Conservation (phyloP, 2,888 invertebrate genomes). For the Diarsia mendica region DNA sequence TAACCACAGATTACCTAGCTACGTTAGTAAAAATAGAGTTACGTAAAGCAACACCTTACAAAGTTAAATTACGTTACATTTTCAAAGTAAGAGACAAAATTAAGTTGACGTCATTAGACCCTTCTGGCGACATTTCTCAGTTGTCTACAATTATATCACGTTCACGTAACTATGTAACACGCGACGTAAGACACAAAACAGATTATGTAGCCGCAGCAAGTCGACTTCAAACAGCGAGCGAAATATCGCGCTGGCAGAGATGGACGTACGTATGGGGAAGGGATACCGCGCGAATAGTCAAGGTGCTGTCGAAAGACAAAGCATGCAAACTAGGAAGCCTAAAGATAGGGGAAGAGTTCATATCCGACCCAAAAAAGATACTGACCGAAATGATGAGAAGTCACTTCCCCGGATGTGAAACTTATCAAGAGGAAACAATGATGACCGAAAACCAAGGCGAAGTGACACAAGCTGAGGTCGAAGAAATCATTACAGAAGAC, state of each 20-base stretch:
- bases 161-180: slow-evolving; percentile 34
- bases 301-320: too few relatives aligned
- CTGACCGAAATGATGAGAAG: too few relatives aligned
- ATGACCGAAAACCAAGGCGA: too few relatives aligned
- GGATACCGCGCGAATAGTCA: too few relatives aligned
- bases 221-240: neutral
- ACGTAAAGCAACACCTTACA: neutral
- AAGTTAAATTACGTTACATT: slow-evolving; percentile 28
- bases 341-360: too few relatives aligned
- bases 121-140: slow-evolving; percentile 37
- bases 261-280: too few relatives aligned
- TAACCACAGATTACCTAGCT: neutral
- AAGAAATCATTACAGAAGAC: too few relatives aligned
- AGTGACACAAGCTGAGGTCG: too few relatives aligned
- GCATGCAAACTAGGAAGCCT: too few relatives aligned
- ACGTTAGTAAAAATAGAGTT: neutral
- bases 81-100: slow-evolving; percentile 31
- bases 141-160: slow-evolving; percentile 46
- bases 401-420: too few relatives aligned
- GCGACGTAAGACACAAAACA: neutral
- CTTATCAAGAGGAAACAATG: too few relatives aligned
- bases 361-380: too few relatives aligned
- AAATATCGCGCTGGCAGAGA: neutral
- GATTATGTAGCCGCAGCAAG: neutral
- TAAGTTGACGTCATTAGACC: slow-evolving; percentile 40